Evolutionary conservation across 1,140 invertebrate species (phyloP).

Genomic region (Gryllus bimaculatus): DNA sequence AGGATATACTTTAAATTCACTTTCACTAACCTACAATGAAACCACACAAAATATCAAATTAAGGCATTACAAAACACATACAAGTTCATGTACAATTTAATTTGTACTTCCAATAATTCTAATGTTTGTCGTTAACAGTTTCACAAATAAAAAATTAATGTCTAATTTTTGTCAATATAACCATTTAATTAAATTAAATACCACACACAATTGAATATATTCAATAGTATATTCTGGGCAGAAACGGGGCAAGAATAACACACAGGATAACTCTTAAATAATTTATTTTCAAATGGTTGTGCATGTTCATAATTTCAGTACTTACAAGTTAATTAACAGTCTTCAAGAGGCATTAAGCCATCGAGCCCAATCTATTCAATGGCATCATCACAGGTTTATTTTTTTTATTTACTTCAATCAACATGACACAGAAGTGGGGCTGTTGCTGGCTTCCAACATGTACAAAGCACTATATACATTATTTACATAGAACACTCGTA

Average conservation of each 20-base stretch:
- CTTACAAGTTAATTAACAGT: conserved; percentile 26
- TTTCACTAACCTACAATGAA: no score
- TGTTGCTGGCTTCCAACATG: conserved; percentile 20
- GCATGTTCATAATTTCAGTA: conserved; percentile 23
- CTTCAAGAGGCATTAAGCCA: conserved; percentile 26
- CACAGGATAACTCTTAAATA: conserved; percentile 22
- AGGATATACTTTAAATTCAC: no score
- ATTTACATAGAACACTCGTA: conserved; percentile 23
- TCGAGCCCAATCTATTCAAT: conserved; percentile 24
- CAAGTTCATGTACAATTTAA: no score
- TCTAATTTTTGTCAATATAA: no score
- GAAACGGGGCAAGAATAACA: not conserved
- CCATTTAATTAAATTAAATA: no score
- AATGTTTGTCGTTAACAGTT: no score
- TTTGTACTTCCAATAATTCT: no score
- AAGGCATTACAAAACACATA: no score
- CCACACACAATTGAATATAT: not conserved
- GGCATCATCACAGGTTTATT: conserved; percentile 29
- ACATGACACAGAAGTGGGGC: conserved; percentile 9
- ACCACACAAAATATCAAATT: no score
- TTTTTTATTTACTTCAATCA: conserved; percentile 19
- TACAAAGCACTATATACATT: conserved; percentile 22
- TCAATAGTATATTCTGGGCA: not conserved
- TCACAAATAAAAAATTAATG: no score
- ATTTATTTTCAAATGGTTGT: conserved; percentile 26